Evolutionary conservation across 2,113 vertebrate species (phyloP).

Genomic region (Micronisus gabar): DNA sequence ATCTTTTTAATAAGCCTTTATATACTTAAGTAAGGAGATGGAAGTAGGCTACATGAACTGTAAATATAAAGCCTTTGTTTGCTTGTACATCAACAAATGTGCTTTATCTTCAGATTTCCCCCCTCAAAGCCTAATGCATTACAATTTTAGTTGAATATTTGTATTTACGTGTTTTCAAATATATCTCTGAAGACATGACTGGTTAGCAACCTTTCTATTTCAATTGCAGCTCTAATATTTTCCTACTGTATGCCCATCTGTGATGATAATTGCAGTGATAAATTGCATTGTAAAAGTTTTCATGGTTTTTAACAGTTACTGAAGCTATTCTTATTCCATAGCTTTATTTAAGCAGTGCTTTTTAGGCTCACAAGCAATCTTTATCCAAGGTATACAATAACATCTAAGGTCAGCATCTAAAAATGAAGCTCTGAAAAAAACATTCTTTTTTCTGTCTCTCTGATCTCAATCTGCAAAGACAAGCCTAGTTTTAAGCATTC

Average conservation of each 20-base stretch:
- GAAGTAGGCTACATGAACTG: not conserved
- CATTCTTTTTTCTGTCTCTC: not conserved
- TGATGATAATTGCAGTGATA: not conserved
- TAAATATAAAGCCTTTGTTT: not conserved
- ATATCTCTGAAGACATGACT: not conserved
- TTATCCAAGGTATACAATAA: not conserved
- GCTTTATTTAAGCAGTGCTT: not conserved
- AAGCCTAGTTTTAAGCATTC: not conserved
- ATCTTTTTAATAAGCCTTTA: not conserved
- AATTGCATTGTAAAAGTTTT: not conserved
- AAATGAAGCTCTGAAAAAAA: not conserved
- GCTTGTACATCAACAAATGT: fast-evolving
- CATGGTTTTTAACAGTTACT: not conserved
- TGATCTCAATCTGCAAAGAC: not conserved
- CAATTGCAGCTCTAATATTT: not conserved
- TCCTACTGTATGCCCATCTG: not conserved
- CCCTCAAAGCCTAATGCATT: not conserved
- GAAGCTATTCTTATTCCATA: not conserved
- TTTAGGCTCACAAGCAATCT: not conserved
- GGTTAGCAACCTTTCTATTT: not conserved
- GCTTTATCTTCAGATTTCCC: not conserved
- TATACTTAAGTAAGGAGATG: not conserved
- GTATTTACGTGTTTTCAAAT: not conserved
- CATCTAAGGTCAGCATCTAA: not conserved
- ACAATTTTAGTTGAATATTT: not conserved